Evolutionary conservation across 2,888 invertebrate genomes (phyloP), one percentile per base, ranked within the genome.

Genomic region (Mechanitis messenoides): DNA sequence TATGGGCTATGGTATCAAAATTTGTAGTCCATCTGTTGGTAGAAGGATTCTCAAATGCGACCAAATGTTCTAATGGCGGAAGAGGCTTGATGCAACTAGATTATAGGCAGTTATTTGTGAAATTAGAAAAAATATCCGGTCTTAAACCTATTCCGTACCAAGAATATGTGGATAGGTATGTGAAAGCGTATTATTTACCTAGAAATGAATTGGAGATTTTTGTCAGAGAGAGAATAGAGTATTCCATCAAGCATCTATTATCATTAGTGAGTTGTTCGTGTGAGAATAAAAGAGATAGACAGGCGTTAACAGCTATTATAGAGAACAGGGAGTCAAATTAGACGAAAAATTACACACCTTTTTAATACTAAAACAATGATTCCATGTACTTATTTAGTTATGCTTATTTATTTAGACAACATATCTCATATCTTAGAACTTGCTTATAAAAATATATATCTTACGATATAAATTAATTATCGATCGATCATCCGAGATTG

Each of bases 11-110:
- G 80, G 93, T 96, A 56, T 94, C 97, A 0, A 94, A 96, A 77
- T 93, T 96, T 62, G 92, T 97, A 6, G 95, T 96, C 4, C 95
- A 96, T 77, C 93, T 96, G 42, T 90, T 99, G 67, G 98, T 99
- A 0, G 98, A 99, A 90, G 98, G 97, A 42, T 98, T 95, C 86
- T 94, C 97, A 0, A 95, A 94, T 74, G 95, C 96, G 0, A 96
- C 95, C 66, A 98, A 97, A 80, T 99, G 99, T 84, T 95, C 97
- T 0, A 97, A 97, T 71, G 98, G 97, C 33, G 99, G 99, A 0
- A 90, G 99, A 47, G 99, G 98, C 0, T 85, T 99, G 9, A 99
- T 99, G 99, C 98, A 98, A 78, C 89, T 99, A 33, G 99, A 99
- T 90, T 98, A 97, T 76, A 96, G 97, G 6, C 98, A 99, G 80